Evolutionary conservation across 2,888 invertebrate genomes (phyloP), one percentile per base, ranked within the genome.

Genomic region (Sesamia inferens): DNA sequence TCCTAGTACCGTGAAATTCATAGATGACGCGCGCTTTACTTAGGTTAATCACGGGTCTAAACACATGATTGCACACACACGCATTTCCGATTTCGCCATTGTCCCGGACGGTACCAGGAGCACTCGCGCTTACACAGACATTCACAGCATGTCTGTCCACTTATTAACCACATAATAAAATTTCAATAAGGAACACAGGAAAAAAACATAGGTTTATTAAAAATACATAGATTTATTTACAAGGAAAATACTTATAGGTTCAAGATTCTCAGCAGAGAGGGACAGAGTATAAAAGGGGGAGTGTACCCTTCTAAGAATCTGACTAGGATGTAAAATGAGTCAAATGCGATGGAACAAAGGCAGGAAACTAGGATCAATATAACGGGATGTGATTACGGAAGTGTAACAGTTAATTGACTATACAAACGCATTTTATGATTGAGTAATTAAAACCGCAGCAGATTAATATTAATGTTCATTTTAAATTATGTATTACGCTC

Each of bases 331-430:
- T n/a, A 14, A 13, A 79, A 55, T 59, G 62, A 77, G 7, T 69
- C 64, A 76, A 62, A 39, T 22, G 14, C 24, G 61, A 44, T 14
- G 7, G 10, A 66, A 47, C 14, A 51, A 6, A n/a, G 16, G 48
- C 0, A 55, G 39, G 24, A 51, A 64, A 73, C 51, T 51, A 39
- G 22, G 3, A 55, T 31, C 11, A 10, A 16, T 42, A 10, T 10
- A 42, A 58, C 74, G n/a, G 62, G 75, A 66, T 67, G 5, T 62
- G 5, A 24, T 65, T 76, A 75, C 75, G 76, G 62, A 63, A 78
- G 31, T 14, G n/a, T 14, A 59, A 42, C 31, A 54, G 66, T n/a
- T 31, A 42, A 44, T 22, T 42, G 10, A 61, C 8, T n/a, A 42
- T 47, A 47, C 44, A 7, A 78, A 72, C 62, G 24, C 51, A 47